A percentile compares a stretch with the other conserved stretches of the same genome.
Conservation (phyloP, 2,113 vertebrate genomes). For the Sturnira hondurensis region DNA sequence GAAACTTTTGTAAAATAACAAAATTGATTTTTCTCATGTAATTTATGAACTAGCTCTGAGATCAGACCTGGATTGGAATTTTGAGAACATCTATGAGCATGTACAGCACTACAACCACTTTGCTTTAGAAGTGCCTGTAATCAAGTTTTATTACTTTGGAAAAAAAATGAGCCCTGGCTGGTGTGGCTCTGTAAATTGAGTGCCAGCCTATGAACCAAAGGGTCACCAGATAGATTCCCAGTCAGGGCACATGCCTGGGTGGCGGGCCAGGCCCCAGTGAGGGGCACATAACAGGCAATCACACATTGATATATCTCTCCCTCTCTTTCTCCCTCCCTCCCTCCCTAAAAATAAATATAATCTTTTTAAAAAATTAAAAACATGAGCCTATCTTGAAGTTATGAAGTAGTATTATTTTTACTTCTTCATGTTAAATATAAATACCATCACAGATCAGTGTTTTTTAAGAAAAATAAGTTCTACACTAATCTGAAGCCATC, state of each 20-base stretch:
- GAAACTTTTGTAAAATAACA: neutral
- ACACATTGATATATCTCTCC: too few relatives aligned
- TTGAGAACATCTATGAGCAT: neutral
- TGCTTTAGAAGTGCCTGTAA: neutral
- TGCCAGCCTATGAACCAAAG: too few relatives aligned
- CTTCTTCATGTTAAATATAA: neutral
- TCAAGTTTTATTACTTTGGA: neutral
- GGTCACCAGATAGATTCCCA: too few relatives aligned
- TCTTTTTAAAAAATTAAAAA: neutral
- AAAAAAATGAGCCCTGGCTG: too few relatives aligned
- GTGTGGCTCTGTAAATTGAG: too few relatives aligned
- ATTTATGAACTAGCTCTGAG: slow-evolving; percentile 9
- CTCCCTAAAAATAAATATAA: too few relatives aligned
- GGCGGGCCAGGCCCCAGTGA: too few relatives aligned
- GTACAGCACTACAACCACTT: neutral
- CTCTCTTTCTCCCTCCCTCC: too few relatives aligned
- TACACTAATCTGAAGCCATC: neutral
- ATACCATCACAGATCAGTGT: neutral
- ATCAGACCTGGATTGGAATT: neutral
- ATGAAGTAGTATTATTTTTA: neutral
- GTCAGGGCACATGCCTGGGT: too few relatives aligned
- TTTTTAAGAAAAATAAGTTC: slow-evolving; percentile 10
- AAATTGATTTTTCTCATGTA: slow-evolving; percentile 25
- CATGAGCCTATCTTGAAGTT: slow-evolving; percentile 13
- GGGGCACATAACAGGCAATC: too few relatives aligned